These are phyloP conservation scores for Propithecus perrieri DNA, from an alignment of 2,797 vertebrate species.

Conservation along the genomic window DNA sequence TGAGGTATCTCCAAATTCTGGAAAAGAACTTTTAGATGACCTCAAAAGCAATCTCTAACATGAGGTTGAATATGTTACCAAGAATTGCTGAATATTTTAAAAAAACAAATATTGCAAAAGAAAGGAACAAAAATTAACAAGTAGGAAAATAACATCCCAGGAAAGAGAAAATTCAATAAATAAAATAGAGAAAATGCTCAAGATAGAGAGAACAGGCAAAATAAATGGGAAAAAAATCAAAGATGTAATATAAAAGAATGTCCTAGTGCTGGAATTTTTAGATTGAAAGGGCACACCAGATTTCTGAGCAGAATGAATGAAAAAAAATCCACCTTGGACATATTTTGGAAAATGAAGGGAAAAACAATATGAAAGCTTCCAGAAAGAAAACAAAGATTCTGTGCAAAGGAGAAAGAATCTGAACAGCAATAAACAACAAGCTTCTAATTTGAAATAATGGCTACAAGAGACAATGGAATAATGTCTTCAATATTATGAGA, in stretches of 20 bases:
- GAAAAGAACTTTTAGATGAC: background rate
- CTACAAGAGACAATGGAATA: background rate
- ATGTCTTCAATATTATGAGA: background rate
- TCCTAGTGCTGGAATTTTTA: background rate
- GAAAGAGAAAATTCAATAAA: background rate
- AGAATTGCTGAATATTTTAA: constrained; percentile 8
- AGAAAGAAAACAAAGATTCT: background rate
- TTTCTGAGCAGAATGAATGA: background rate
- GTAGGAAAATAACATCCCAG: background rate
- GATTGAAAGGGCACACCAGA: background rate
- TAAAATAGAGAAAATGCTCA: background rate
- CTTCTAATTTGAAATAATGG: background rate
- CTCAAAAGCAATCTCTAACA: background rate
- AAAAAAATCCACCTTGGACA: background rate
- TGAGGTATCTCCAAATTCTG: too few relatives aligned
- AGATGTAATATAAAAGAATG: background rate
- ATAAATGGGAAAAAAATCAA: background rate
- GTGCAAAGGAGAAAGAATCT: background rate
- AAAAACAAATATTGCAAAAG: background rate
- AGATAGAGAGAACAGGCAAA: background rate
- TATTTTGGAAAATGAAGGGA: background rate
- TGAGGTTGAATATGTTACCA: background rate
- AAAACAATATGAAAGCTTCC: background rate
- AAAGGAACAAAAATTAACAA: background rate
- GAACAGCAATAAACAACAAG: background rate